Evolutionary conservation across 2,888 invertebrate species (phyloP), one percentile per base, ranked within the genome.

Genomic region (Amphipyra tragopoginis): DNA sequence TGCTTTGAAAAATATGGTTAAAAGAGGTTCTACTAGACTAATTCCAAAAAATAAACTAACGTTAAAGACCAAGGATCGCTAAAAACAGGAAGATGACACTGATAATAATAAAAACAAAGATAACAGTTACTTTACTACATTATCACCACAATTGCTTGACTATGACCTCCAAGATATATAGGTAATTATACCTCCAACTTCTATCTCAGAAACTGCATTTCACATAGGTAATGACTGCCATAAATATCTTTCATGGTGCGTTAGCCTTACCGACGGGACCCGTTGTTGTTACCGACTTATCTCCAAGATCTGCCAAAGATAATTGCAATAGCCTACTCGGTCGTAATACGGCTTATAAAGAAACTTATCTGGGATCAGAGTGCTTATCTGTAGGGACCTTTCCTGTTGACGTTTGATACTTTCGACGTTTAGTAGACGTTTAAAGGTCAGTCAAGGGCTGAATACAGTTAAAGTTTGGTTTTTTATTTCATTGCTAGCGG

Each of bases 251-350:
- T 72, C 69, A 75, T 62, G 77, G 73, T 74, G 66, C 66, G 60
- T 62, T 70, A 80, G 72, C 72, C 64, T 61, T 69, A 63, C 64
- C 65, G 66, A 60, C 68, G 55, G 51, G 68, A 69, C 51, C 70
- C 60, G 72, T 70, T 75, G 76, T 69, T 73, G 65, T 62, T 72
- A 43, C 72, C 43, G 15, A 71, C 72, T 75, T 80, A 83, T 81
- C 82, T 75, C 48, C 47, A 48, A 67, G 78, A 84, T 80, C 81
- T 72, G 71, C 67, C 56, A 54, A 61, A 79, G 77, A 83, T 86
- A 82, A 85, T 86, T 83, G 78, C 81, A 70, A 75, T 72, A 75
- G 66, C 60, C 64, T 58, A 65, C 63, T 77, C 62, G 55, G 40
- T 68, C 47, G 60, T 57, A 69, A 55, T 63, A 64, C 40, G 58